Conservation (phyloP, 2,888 invertebrate genomes). For the Drosophila gaucha region DNA sequence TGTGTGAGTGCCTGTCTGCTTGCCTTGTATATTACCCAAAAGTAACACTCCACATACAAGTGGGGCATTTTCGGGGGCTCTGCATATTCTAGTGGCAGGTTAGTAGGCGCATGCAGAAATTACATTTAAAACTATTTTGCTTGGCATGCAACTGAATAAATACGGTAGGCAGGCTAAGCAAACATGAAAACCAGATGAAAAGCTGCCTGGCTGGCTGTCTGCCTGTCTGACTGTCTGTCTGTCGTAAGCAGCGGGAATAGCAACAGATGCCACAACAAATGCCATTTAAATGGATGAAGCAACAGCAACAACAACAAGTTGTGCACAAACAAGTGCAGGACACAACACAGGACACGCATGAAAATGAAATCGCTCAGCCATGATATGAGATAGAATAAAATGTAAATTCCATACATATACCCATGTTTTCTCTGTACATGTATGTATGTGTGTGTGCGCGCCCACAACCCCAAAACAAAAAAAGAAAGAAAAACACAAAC, state of each 20-base stretch:
- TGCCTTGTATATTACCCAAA: constrained; percentile 62
- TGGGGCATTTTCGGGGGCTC: constrained; percentile 36
- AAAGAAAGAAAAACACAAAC: neutral
- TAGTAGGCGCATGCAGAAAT: constrained; percentile 67
- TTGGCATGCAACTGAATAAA: constrained; percentile 56
- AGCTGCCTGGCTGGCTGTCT: neutral
- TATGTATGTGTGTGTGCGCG: constrained; percentile 8
- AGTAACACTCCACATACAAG: constrained; percentile 74
- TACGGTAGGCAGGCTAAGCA: constrained; percentile 40
- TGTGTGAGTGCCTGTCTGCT: constrained; percentile 25
- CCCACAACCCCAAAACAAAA: constrained; percentile 19
- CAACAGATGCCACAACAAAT: constrained; percentile 76
- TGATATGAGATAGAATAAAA: constrained; percentile 68
- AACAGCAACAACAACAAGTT: constrained; percentile 37
- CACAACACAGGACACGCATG: constrained; percentile 58
- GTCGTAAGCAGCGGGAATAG: constrained; percentile 32
- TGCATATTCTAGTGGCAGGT: constrained; percentile 58
- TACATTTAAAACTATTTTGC: constrained; percentile 76
- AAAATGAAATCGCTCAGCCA: constrained; percentile 63
- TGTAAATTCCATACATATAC: constrained; percentile 46
- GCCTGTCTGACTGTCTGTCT: neutral
- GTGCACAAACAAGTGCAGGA: constrained; percentile 38
- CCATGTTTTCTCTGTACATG: constrained; percentile 2
- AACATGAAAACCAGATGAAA: constrained; percentile 67
- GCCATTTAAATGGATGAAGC: constrained; percentile 63